A percentile compares a stretch with the other conserved stretches of the same genome.
Evolutionary conservation across 2,797 vertebrate genomes (phyloP).

Genomic region (Tamandua tetradactyla): DNA sequence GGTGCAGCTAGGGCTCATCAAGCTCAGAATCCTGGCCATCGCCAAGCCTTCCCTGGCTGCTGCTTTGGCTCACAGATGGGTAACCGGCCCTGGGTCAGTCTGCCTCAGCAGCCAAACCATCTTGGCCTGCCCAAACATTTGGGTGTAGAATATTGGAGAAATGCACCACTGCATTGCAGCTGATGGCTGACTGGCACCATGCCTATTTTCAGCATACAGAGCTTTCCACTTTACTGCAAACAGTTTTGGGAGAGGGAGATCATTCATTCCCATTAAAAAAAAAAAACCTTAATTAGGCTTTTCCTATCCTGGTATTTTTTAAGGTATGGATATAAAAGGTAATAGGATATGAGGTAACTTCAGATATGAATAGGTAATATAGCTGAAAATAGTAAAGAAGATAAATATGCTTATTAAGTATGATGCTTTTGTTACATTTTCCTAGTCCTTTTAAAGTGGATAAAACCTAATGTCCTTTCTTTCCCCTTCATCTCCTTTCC

Average conservation of each 20-base stretch:
- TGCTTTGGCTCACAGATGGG: background rate
- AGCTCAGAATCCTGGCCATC: background rate
- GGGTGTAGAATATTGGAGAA: background rate
- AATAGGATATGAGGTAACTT: background rate
- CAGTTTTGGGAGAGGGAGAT: background rate
- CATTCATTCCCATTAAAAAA: background rate
- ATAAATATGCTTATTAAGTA: conserved; percentile 13
- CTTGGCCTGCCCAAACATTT: background rate
- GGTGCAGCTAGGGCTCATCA: background rate
- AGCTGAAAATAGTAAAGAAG: background rate
- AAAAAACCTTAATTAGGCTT: background rate
- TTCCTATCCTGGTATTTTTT: background rate
- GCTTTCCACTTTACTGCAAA: background rate
- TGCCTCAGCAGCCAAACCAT: background rate
- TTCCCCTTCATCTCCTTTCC: background rate
- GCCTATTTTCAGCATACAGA: background rate
- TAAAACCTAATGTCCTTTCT: background rate
- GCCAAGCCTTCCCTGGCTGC: background rate
- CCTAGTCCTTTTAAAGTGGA: background rate
- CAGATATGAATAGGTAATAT: background rate
- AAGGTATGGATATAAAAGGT: background rate
- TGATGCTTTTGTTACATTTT: background rate
- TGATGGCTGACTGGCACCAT: background rate
- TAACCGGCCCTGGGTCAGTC: background rate
- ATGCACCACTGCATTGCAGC: background rate